phyloP scores from a whole-genome alignment of 1,140 invertebrate genomes.

The Cyrtorhinus lividipennis region DNA sequence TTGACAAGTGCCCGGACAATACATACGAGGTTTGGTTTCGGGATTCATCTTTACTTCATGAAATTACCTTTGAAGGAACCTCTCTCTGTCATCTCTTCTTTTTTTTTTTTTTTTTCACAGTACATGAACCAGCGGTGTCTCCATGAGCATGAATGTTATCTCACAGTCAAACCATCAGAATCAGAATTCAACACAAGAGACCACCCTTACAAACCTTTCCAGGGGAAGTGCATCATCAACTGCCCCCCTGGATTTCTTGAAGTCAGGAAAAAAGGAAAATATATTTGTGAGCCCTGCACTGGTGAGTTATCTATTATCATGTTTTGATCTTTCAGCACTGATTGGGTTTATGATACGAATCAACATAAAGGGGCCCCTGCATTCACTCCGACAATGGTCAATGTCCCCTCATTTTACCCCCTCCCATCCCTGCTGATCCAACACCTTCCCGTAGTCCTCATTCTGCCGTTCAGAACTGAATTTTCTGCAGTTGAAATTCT shows the following conservation, averaged over 20 bases:
- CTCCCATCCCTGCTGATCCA: too few relatives aligned
- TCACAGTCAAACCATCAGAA: conserved; percentile 39
- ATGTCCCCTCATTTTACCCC: too few relatives aligned
- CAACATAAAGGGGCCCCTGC: too few relatives aligned
- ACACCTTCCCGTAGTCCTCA: too few relatives aligned
- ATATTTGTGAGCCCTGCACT: conserved; percentile 26
- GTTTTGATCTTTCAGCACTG: too few relatives aligned
- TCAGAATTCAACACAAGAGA: conserved; percentile 23
- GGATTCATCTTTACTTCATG: not conserved
- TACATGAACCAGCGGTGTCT: conserved; percentile 62
- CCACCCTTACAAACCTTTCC: conserved; percentile 41
- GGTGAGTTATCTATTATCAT: too few relatives aligned
- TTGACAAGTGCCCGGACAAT: conserved; percentile 47
- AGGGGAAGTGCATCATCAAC: conserved; percentile 50
- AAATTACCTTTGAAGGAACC: too few relatives aligned
- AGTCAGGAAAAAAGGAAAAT: conserved; percentile 17
- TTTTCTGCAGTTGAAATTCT: too few relatives aligned
- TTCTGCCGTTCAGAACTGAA: too few relatives aligned
- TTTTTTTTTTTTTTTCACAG: conserved; percentile 30
- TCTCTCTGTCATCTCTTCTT: conserved; percentile 16
- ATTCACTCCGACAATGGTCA: too few relatives aligned
- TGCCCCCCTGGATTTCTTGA: conserved; percentile 61
- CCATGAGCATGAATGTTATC: conserved; percentile 50
- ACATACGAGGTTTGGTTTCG: conserved; percentile 40
- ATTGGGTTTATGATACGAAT: too few relatives aligned